Evolutionary conservation across 1,140 invertebrate species (phyloP).

Genomic region (Drosophila lacertosa): DNA sequence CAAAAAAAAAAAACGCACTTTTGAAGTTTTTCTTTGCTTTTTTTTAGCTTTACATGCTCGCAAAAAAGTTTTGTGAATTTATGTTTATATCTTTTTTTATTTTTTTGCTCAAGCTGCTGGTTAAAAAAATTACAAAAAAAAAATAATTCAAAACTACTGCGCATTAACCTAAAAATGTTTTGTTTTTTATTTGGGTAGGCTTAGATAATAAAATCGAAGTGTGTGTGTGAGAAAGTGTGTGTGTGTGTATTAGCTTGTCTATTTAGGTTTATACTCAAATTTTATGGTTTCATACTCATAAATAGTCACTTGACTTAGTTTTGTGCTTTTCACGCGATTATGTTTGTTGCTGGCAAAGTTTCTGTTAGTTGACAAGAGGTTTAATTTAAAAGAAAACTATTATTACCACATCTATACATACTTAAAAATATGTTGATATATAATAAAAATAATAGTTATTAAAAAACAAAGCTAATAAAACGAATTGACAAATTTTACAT

Average conservation of each 20-base stretch:
- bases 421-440: too few relatives aligned
- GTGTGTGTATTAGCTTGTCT: conserved; percentile 15
- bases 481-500: too few relatives aligned
- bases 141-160: conserved; percentile 59
- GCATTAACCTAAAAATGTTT: conserved; percentile 61
- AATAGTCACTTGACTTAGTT: conserved; percentile 13
- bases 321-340: neutral
- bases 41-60: conserved; percentile 8
- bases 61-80: conserved; percentile 21
- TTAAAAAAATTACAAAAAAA: conserved; percentile 66
- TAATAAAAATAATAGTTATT: too few relatives aligned
- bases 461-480: too few relatives aligned
- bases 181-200: conserved; percentile 38
- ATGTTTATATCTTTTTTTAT: conserved; percentile 5
- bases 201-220: conserved; percentile 43
- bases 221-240: neutral
- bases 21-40: conserved; percentile 34
- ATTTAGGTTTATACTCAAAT: neutral
- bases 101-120: conserved; percentile 62
- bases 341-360: neutral
- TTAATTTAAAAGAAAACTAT: too few relatives aligned
- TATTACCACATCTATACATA: too few relatives aligned
- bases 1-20: conserved; percentile 59
- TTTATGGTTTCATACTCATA: conserved; percentile 12
- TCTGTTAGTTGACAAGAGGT: neutral